Conservation (phyloP, 2,113 vertebrate species). For the Micromys minutus region DNA sequence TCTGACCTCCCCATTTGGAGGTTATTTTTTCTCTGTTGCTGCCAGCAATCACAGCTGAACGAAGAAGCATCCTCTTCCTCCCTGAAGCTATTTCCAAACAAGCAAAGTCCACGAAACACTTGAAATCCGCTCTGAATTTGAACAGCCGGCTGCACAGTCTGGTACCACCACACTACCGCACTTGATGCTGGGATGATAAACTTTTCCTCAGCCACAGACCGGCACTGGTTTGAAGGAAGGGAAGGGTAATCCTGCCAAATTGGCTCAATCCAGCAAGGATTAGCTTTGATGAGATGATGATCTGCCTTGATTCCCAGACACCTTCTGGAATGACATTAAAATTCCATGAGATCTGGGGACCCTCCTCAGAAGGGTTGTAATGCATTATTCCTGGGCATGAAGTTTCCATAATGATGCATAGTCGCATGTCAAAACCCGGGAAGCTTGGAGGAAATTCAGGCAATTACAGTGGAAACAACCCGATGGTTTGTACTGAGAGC, state of each 20-base stretch:
- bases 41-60: background rate
- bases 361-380: background rate
- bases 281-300: slow-evolving; percentile 41
- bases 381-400: background rate
- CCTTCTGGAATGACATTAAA: background rate
- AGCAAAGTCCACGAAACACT: background rate
- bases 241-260: background rate
- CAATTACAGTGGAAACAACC: background rate
- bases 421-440: background rate
- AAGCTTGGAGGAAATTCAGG: slow-evolving; percentile 10
- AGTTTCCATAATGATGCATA: background rate
- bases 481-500: background rate
- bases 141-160: background rate
- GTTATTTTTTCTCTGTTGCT: background rate
- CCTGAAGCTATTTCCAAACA: background rate
- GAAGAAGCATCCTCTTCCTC: accelerated
- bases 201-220: background rate
- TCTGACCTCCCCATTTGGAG: background rate
- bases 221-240: background rate
- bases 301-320: slow-evolving; percentile 47
- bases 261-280: background rate
- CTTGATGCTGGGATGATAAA: background rate
- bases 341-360: background rate
- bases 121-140: background rate
- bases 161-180: background rate